Percentiles rank a stretch among this genome's conserved stretches.
phyloP scores from a whole-genome alignment of 2,113 vertebrate species.

The Paracanthobrama guichenoti region DNA sequence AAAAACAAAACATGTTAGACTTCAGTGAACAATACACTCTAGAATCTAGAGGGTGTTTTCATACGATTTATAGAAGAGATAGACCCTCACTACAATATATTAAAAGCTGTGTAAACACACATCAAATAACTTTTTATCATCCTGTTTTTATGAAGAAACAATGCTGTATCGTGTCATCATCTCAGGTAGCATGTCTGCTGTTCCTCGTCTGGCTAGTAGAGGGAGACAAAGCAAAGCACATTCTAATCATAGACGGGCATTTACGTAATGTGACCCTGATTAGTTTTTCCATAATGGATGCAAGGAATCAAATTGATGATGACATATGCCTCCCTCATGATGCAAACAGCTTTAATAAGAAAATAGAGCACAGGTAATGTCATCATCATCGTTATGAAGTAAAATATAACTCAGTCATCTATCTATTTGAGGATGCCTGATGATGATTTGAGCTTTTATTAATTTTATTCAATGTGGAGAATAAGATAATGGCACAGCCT shows the following conservation, averaged over 20 bases:
- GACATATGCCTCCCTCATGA: neutral
- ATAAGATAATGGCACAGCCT: neutral
- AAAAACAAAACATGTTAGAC: neutral
- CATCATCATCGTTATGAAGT: neutral
- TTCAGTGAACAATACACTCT: neutral
- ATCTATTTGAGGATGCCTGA: neutral
- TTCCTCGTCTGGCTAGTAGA: conserved; percentile 26
- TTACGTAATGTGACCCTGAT: conserved; percentile 40
- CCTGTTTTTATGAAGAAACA: neutral
- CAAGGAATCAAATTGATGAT: conserved; percentile 17
- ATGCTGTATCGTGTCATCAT: neutral
- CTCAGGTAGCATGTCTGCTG: neutral
- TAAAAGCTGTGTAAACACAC: neutral
- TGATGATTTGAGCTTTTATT: neutral
- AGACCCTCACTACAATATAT: neutral
- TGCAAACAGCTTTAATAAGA: conserved; percentile 19
- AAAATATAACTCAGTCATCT: neutral
- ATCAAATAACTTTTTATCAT: neutral
- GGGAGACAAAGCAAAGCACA: conserved; percentile 25
- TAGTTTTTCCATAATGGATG: neutral
- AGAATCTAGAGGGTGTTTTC: neutral
- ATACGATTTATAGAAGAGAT: neutral
- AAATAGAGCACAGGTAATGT: conserved; percentile 4
- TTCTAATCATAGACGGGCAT: neutral
- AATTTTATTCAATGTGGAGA: neutral